These are phyloP conservation scores for Malacoraja senta DNA, from an alignment of 2,797 vertebrate genomes.

Conservation along the genomic window DNA sequence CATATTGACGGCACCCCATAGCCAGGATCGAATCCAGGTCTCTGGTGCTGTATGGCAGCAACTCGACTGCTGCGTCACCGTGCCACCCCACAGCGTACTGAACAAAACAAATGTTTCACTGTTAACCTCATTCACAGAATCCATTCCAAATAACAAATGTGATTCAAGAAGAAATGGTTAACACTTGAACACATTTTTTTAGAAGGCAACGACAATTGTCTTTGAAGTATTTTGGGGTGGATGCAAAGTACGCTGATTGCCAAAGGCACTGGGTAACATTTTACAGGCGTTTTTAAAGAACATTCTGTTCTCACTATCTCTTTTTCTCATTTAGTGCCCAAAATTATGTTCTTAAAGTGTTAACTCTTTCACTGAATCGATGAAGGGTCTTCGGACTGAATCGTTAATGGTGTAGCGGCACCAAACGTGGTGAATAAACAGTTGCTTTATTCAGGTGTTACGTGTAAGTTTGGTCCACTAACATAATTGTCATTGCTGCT, in stretches of 20 bases:
- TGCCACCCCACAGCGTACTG: no score
- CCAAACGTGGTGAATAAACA: no score
- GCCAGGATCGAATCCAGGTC: no score
- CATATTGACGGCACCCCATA: no score
- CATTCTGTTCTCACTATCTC: not conserved
- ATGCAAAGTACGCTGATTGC: not conserved
- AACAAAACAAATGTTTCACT: not conserved
- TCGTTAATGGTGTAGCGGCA: no score
- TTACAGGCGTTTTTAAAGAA: not conserved
- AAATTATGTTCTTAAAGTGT: not conserved
- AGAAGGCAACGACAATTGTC: not conserved
- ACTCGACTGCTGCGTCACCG: no score
- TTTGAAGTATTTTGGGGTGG: not conserved
- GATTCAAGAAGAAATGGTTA: not conserved
- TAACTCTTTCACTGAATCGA: not conserved
- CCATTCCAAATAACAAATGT: not conserved
- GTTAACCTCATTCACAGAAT: not conserved
- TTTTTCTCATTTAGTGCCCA: not conserved
- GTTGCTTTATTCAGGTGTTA: no score
- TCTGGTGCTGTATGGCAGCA: no score
- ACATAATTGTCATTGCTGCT: no score
- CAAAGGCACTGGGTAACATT: not conserved
- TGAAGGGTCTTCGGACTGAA: no score
- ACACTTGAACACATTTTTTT: not conserved
- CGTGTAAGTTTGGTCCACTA: no score